These are phyloP conservation scores for Marronus borbonicus DNA, from an alignment of 2,888 invertebrate genomes.

Conservation along the genomic window DNA sequence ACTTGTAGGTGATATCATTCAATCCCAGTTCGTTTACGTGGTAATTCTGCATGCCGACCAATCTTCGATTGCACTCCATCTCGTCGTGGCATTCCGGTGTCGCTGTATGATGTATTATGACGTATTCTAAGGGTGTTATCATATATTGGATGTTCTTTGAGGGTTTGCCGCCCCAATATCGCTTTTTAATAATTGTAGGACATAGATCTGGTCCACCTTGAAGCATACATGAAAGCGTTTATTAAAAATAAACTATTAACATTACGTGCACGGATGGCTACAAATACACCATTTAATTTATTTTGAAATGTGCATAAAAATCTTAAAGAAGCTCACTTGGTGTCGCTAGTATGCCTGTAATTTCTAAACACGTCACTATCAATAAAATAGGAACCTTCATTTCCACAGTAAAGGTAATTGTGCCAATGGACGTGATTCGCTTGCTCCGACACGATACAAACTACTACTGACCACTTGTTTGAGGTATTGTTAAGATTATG, in stretches of 20 bases:
- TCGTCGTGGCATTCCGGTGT: slow-evolving; percentile 71
- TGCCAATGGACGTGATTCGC: background rate
- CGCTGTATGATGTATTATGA: slow-evolving; percentile 75
- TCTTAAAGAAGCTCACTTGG: background rate
- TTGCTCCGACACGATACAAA: background rate
- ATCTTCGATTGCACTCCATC: slow-evolving; percentile 67
- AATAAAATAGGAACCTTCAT: background rate
- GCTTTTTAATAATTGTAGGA: slow-evolving; percentile 74
- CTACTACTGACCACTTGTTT: background rate
- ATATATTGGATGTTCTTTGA: slow-evolving; percentile 72
- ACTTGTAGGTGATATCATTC: slow-evolving; percentile 76
- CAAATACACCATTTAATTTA: background rate
- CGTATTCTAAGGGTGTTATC: slow-evolving; percentile 71
- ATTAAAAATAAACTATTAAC: too few relatives aligned
- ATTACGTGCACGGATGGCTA: background rate
- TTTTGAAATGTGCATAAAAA: background rate
- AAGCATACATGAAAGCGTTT: background rate
- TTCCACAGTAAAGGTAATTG: background rate
- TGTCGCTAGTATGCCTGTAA: background rate
- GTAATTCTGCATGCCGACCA: slow-evolving; percentile 71
- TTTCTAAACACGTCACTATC: slow-evolving; percentile 1
- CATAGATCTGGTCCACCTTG: slow-evolving; percentile 65
- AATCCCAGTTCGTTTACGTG: slow-evolving; percentile 72
- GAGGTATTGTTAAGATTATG: too few relatives aligned
- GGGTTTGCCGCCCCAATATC: slow-evolving; percentile 75